Evolutionary conservation across 2,113 vertebrate genomes (phyloP).

Genomic region (Lamprotornis superbus): DNA sequence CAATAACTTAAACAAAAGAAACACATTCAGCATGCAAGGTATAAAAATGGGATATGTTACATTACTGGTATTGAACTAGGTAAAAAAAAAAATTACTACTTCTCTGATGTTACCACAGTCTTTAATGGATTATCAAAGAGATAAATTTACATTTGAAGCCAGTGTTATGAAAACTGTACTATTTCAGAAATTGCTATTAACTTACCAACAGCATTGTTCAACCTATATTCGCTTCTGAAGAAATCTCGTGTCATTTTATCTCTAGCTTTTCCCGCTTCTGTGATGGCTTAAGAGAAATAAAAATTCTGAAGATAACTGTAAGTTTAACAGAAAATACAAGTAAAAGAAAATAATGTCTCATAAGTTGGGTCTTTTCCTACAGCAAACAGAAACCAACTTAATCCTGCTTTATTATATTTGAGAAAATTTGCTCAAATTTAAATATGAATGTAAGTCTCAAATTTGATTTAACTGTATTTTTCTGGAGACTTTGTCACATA

Average conservation of each 20-base stretch:
- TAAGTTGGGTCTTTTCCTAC: not conserved
- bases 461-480: not conserved
- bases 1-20: not conserved
- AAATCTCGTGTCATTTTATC: conserved; percentile 74
- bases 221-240: conserved; percentile 87
- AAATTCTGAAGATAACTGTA: not conserved
- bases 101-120: not conserved
- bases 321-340: not conserved
- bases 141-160: not conserved
- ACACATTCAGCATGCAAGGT: not conserved
- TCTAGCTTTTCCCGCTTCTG: conserved; percentile 77
- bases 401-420: not conserved
- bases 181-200: not conserved
- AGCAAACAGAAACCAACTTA: not conserved
- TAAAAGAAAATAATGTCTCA: not conserved
- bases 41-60: not conserved
- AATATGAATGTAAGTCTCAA: not conserved
- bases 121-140: not conserved
- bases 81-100: not conserved
- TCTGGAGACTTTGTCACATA: not conserved
- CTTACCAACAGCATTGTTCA: conserved; percentile 89
- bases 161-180: not conserved
- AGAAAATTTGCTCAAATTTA: not conserved
- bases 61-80: not conserved
- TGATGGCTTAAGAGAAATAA: conserved; percentile 70